Evolutionary conservation across 2,888 invertebrate species (phyloP).

Genomic region (Portevinia maculata): DNA sequence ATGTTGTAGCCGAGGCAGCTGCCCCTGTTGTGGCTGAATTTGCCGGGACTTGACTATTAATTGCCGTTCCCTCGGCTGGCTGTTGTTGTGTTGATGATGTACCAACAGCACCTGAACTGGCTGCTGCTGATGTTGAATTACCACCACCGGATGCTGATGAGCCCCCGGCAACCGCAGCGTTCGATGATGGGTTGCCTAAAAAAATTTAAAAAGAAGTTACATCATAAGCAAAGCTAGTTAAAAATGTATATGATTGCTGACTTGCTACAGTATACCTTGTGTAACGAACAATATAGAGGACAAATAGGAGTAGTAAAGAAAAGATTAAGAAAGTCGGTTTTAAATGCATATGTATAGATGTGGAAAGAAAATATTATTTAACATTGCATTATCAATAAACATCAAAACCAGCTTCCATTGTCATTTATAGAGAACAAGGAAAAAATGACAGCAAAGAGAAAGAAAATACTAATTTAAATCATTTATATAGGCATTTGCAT

Average conservation of each 20-base stretch:
- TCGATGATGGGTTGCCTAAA: conserved; percentile 76
- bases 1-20: conserved; percentile 63
- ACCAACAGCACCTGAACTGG: conserved; percentile 57
- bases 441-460: conserved; percentile 22
- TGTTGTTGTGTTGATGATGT: conserved; percentile 68
- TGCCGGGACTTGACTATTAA: conserved; percentile 69
- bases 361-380: neutral
- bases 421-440: conserved; percentile 24
- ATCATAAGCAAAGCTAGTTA: neutral
- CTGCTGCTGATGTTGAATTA: conserved; percentile 71
- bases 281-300: conserved; percentile 1
- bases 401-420: conserved; percentile 18
- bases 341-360: neutral
- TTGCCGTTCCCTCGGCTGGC: conserved; percentile 56
- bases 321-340: conserved; percentile 22
- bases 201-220: conserved; percentile 22
- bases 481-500: conserved; percentile 48
- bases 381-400: neutral
- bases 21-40: conserved; percentile 63
- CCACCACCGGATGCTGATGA: conserved; percentile 72
- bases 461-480: conserved; percentile 66
- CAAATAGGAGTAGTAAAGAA: conserved; percentile 18
- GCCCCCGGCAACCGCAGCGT: conserved; percentile 69
- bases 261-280: conserved; percentile 9
- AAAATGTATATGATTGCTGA: neutral